Evolutionary conservation across 2,113 vertebrate species (phyloP), one percentile per base, ranked within the genome.

Genomic region (Pterocles gutturalis): DNA sequence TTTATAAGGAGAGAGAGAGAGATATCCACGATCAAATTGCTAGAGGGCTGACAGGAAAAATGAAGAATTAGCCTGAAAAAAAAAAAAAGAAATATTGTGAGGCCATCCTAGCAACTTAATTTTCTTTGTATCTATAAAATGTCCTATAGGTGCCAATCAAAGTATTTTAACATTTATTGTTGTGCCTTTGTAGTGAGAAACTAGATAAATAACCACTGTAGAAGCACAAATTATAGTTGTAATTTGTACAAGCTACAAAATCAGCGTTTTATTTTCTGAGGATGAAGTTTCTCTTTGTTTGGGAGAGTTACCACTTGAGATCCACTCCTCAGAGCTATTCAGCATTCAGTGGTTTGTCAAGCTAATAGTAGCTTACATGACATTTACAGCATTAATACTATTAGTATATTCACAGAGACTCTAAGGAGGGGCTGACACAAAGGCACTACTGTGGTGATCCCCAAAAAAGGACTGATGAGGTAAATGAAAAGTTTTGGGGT

Each of bases 241-340:
- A 70, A 94, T 87, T 93, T 94, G 34, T 60, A 71, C 69, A 55
- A 81, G 64, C 60, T 82, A 48, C 57, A 67, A 93, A 93, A 89
- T 87, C 33, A 94, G 72, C 19, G 3, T 73, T 93, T 95, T 90
- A 95, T 94, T 96, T 97, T 79, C 91, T 41, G 65, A 85, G 89
- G 72, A 70, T 53, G 38, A 89, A 91, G 94, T 89, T 96, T 94
- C 91, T 90, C 83, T 86, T 80, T 70, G 62, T 55, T 83, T 65
- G 91, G 45, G 86, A 96, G 93, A 94, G 81, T 95, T 92, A 82
- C 83, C 5, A 6, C 87, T 84, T 4, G 5, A 83, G 77, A 78
- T 89, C 69, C 60, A 81, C 81, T 96, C 93, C 89, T 96, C 86
- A 75, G 67, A 91, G 77, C 51, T 51, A 45, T 38, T 80, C 49